These are phyloP conservation scores for Nipponacmea schrenckii DNA, from an alignment of 2,888 invertebrate species.

Conservation along the genomic window DNA sequence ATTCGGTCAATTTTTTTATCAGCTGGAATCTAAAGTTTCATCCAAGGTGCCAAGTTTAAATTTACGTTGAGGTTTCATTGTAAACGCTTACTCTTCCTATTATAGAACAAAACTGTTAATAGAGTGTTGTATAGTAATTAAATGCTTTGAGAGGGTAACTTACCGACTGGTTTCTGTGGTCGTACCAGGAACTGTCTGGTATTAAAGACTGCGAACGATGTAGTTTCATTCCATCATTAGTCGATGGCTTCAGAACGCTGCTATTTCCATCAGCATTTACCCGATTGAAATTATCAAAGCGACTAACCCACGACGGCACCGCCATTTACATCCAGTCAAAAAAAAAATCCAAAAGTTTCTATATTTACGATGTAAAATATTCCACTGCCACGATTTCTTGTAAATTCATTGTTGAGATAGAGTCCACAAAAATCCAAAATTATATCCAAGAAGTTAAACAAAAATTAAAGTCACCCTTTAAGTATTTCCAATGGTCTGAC, in stretches of 20 bases:
- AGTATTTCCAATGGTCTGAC: not conserved
- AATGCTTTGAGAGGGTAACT: not conserved
- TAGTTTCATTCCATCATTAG: not conserved
- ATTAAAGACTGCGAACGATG: not conserved
- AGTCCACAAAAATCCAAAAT: not conserved
- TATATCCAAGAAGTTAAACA: not conserved
- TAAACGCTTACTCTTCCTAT: no score
- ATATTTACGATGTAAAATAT: no score
- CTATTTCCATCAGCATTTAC: not conserved
- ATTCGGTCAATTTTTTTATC: no score
- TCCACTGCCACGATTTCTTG: no score
- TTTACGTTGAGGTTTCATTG: no score
- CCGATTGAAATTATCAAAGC: not conserved
- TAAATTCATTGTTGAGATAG: no score
- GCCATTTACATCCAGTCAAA: not conserved
- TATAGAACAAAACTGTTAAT: not conserved
- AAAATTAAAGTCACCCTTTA: not conserved
- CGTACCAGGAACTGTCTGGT: not conserved
- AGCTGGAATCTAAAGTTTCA: no score
- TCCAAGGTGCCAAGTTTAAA: no score
- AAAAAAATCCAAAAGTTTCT: not conserved
- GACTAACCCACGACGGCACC: not conserved
- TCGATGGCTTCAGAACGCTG: not conserved
- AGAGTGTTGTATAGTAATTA: not conserved
- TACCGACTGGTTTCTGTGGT: not conserved